Conservation (phyloP, 2,113 vertebrate genomes). For the Ellobius talpinus region DNA sequence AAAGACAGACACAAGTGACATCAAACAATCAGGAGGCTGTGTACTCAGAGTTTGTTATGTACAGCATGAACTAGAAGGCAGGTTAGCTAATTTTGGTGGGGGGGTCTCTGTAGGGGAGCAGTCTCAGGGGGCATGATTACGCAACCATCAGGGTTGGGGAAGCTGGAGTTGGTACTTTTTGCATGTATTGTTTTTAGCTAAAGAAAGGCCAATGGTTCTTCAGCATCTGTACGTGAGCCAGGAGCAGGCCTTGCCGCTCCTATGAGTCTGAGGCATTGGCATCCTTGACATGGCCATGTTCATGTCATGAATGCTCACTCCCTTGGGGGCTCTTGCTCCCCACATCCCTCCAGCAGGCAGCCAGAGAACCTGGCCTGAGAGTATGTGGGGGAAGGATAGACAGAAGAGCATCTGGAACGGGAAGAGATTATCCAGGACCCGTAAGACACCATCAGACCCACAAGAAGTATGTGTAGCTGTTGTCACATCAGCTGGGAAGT, state of each 20-base stretch:
- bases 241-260: neutral
- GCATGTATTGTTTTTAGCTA: neutral
- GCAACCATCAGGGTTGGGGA: neutral
- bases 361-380: neutral
- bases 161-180: neutral
- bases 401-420: neutral
- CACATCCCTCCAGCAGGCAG: neutral
- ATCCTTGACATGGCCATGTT: neutral
- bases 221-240: neutral
- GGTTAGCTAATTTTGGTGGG: neutral
- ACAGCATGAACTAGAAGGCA: neutral
- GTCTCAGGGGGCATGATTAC: neutral
- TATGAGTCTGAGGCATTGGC: neutral
- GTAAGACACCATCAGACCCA: neutral
- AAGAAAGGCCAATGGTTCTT: neutral
- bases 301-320: neutral
- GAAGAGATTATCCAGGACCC: no score
- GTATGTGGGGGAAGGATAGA: no score
- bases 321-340: neutral
- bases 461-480: fast-evolving
- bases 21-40: neutral
- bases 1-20: neutral
- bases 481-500: neutral
- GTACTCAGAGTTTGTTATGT: neutral
- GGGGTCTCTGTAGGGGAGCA: neutral